Evolutionary conservation across 1,140 invertebrate genomes (phyloP), one percentile per base, ranked within the genome.

Genomic region (Oedothorax gibbosus): DNA sequence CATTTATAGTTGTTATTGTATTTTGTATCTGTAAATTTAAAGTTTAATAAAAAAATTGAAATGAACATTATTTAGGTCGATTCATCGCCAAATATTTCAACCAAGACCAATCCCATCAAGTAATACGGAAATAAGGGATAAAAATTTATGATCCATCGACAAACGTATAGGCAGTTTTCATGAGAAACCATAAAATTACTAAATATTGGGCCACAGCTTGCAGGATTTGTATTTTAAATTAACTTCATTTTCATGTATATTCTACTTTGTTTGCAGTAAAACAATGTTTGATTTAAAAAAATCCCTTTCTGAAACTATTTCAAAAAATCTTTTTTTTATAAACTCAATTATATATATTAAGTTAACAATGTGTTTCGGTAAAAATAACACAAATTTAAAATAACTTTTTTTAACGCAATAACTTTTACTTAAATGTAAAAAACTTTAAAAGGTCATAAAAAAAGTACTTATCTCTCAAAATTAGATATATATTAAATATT

Each of bases 131-230:
- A 18, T 79, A 53, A 79, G 56, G 77, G 35, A 51, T 79, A 65
- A 79, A 79, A 79, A 18, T 79, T 79, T 79, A 79, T 79, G 77
- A 79, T 68, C 62, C 77, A 79, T 79, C 77, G 65, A 66, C 54
- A 35, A 51, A 56, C 62, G 77, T 79, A 68, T 79, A 21, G 77
- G 77, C 50, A 54, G 77, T 53, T 21, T 79, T 79, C 62, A 79
- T 68, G 77, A 79, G 68, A 79, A 21, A 21, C 53, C 51, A 68
- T 68, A 79, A 79, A 79, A 68, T 56, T 79, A 51, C 64, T 66
- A 68, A 68, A 21, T 62, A 35, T 51, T 54, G 64, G 51, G 66
- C 51, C 77, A 79, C 77, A 79, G 77, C 62, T 79, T 79, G 62
- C 62, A 18, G 51, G 77, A 79, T 79, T 79, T 79, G 68, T 79